These are phyloP conservation scores for Perccottus glenii DNA, from an alignment of 2,113 vertebrate genomes.

Conservation along the genomic window DNA sequence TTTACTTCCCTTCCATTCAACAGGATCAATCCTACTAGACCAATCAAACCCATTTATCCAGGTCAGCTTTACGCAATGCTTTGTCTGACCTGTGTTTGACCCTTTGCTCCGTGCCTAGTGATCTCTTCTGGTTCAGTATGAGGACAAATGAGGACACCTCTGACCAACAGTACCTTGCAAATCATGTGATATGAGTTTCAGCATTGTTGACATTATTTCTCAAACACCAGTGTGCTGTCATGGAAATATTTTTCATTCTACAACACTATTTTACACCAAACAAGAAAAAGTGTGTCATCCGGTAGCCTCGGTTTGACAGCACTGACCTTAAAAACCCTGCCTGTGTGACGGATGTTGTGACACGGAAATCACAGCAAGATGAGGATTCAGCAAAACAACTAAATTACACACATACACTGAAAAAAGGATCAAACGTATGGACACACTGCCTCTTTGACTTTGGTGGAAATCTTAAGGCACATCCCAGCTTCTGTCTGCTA, in stretches of 20 bases:
- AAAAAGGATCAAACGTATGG: slow-evolving; percentile 29
- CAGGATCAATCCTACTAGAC: too few species aligned
- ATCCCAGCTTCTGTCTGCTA: slow-evolving; percentile 58
- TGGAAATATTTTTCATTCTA: background rate
- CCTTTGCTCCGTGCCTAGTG: too few species aligned
- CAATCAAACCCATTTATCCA: too few species aligned
- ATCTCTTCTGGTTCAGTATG: too few species aligned
- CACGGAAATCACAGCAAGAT: slow-evolving; percentile 40
- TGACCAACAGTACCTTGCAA: too few species aligned
- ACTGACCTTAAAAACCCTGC: slow-evolving; percentile 38
- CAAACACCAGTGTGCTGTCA: too few species aligned
- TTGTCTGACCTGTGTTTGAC: too few species aligned
- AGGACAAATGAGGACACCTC: too few species aligned
- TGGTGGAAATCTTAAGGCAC: slow-evolving; percentile 51
- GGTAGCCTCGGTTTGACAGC: slow-evolving; percentile 14
- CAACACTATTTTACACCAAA: background rate
- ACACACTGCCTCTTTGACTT: slow-evolving; percentile 29
- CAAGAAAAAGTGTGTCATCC: background rate
- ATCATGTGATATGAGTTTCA: background rate
- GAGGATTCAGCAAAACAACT: slow-evolving; percentile 43
- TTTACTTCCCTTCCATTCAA: too few species aligned
- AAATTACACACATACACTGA: slow-evolving; percentile 11
- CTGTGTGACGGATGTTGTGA: slow-evolving; percentile 42
- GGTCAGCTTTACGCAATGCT: too few species aligned
- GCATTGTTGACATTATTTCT: background rate